A percentile compares a stretch with the other conserved stretches of the same genome.
Conservation (phyloP, 2,113 vertebrate genomes). For the Antechinus stuartii region DNA sequence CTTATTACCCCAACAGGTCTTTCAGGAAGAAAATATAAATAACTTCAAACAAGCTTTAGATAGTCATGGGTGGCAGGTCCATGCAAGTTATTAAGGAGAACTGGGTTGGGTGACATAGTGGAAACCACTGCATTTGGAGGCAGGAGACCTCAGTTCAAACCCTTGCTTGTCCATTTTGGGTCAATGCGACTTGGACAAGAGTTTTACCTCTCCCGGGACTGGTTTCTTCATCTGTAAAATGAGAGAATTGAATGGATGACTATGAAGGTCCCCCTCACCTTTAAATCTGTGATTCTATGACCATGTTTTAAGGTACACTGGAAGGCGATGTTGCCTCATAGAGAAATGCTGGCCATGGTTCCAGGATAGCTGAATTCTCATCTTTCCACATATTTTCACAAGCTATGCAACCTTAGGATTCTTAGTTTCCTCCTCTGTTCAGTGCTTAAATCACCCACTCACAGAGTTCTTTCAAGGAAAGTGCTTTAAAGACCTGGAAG, state of each 20-base stretch:
- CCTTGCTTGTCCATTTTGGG: not conserved
- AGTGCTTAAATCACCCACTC: not conserved
- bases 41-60: constrained; percentile 25
- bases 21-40: not conserved
- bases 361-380: not conserved
- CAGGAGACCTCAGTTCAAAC: not conserved
- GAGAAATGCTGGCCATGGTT: not conserved
- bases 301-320: not conserved
- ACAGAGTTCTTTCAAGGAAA: not conserved
- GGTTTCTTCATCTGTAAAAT: not conserved
- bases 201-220: not conserved
- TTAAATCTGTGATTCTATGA: not conserved
- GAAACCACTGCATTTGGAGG: not conserved
- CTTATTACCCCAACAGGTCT: constrained; percentile 11
- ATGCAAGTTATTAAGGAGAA: not conserved
- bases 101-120: not conserved
- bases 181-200: not conserved
- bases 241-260: not conserved
- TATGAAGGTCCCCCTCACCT: not conserved
- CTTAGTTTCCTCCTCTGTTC: not conserved
- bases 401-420: not conserved
- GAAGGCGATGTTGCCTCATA: not conserved
- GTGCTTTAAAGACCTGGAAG: not conserved
- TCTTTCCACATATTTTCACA: not conserved
- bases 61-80: not conserved